Evolutionary conservation across 1,140 invertebrate genomes (phyloP).

Genomic region (Mesaphorura yosii): DNA sequence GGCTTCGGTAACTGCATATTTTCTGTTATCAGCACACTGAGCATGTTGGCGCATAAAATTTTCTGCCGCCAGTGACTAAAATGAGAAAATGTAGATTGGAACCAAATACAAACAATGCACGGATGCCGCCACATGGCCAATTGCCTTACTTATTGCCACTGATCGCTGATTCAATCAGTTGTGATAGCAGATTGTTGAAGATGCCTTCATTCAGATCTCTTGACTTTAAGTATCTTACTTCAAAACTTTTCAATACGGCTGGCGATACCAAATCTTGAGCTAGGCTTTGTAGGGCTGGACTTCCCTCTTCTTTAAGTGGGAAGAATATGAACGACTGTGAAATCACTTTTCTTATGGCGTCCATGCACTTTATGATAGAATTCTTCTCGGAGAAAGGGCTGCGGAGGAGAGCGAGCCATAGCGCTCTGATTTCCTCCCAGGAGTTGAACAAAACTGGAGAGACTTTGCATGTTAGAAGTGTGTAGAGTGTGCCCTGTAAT

Average conservation of each 20-base stretch:
- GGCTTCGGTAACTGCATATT: conserved; percentile 51
- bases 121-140: no score
- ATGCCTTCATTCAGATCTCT: conserved; percentile 43
- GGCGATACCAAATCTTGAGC: no score
- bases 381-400: conserved; percentile 67
- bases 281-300: no score
- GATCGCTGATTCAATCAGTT: conserved; percentile 50
- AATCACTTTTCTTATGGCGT: conserved; percentile 43
- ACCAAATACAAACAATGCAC: neutral
- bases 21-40: conserved; percentile 56
- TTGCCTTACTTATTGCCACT: conserved; percentile 58
- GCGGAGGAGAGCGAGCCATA: conserved; percentile 63
- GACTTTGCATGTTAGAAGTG: conserved; percentile 53
- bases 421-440: conserved; percentile 55
- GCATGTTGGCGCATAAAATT: conserved; percentile 57
- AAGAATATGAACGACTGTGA: conserved; percentile 26
- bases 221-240: no score
- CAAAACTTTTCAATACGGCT: no score
- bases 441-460: conserved; percentile 43
- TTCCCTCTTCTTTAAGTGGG: conserved; percentile 11
- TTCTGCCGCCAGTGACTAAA: conserved; percentile 67
- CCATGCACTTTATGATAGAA: conserved; percentile 62
- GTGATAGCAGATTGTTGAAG: conserved; percentile 51
- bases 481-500: conserved; percentile 62
- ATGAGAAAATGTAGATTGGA: conserved; percentile 21